A percentile compares a stretch with the other conserved stretches of the same genome.
Conservation (phyloP, 2,888 invertebrate genomes). For the Cheilosia urbana region DNA sequence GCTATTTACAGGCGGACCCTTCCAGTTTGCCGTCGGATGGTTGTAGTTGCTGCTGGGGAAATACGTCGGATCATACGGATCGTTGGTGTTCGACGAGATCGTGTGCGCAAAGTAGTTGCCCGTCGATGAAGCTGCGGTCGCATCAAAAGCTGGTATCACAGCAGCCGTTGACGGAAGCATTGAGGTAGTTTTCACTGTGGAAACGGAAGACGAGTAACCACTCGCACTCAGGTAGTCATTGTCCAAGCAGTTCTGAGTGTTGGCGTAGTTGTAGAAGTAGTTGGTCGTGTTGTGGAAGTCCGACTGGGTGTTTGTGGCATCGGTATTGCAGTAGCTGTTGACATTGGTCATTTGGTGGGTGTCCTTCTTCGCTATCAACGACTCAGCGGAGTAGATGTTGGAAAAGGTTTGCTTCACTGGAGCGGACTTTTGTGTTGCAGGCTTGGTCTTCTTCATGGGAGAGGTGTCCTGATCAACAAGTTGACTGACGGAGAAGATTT, state of each 20-base stretch:
- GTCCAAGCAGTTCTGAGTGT: conserved; percentile 72
- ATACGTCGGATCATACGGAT: conserved; percentile 68
- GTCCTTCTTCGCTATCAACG: conserved; percentile 76
- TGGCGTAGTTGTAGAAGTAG: conserved; percentile 74
- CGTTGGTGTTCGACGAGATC: conserved; percentile 57
- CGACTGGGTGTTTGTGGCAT: conserved; percentile 35
- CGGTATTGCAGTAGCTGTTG: conserved; percentile 41
- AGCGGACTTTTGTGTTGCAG: conserved; percentile 21
- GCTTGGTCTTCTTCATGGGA: conserved; percentile 75
- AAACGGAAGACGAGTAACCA: conserved; percentile 14
- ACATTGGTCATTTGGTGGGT: conserved; percentile 33
- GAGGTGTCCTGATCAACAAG: conserved; percentile 84
- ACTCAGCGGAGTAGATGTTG: conserved; percentile 77
- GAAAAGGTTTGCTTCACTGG: conserved; percentile 58
- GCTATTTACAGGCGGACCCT: conserved; percentile 16
- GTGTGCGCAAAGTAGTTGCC: conserved; percentile 53
- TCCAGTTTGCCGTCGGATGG: conserved; percentile 55
- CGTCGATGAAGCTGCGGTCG: conserved; percentile 14
- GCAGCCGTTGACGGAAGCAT: conserved; percentile 34
- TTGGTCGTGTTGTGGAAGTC: conserved; percentile 56
- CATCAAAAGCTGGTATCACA: conserved; percentile 43
- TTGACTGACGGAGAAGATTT: conserved; percentile 87
- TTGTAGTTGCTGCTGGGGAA: conserved; percentile 67
- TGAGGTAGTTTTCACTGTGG: conserved; percentile 46
- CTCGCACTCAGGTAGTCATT: conserved; percentile 72